A percentile compares a stretch with the other conserved stretches of the same genome.
These are phyloP conservation scores for Bruchidius siliquastri DNA, from an alignment of 2,888 invertebrate genomes.

Conservation along the genomic window DNA sequence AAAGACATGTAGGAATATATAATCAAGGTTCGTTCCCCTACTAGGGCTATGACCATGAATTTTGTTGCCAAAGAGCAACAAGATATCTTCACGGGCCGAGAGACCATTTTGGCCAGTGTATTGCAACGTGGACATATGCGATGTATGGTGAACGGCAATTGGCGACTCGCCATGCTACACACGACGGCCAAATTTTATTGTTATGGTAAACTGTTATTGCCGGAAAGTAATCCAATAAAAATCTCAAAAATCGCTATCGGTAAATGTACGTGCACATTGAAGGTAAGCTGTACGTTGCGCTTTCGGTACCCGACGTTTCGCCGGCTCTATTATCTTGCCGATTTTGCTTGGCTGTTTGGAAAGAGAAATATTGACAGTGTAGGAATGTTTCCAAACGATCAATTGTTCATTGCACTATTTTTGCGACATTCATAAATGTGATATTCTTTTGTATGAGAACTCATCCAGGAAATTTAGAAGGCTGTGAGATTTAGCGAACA, in stretches of 20 bases:
- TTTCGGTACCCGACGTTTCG: not conserved
- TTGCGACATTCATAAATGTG: no score
- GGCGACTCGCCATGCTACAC: constrained; percentile 26
- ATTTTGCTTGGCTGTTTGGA: not conserved
- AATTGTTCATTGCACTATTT: no score
- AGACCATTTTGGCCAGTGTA: not conserved
- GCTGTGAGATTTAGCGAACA: no score
- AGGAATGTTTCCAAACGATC: no score
- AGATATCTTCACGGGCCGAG: not conserved
- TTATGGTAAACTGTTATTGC: constrained; percentile 31
- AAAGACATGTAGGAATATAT: no score
- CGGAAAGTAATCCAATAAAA: constrained; percentile 30
- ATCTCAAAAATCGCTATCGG: constrained; percentile 15
- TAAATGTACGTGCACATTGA: not conserved
- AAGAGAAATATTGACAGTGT: not conserved
- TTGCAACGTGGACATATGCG: not conserved
- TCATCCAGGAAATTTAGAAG: no score
- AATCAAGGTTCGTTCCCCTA: not conserved
- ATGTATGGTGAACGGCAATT: constrained; percentile 16
- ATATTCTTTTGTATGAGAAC: no score
- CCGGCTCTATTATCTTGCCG: not conserved
- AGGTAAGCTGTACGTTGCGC: not conserved
- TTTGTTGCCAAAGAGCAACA: not conserved
- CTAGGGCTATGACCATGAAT: not conserved
- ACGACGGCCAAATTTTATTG: constrained; percentile 25